Evolutionary conservation across 2,888 invertebrate genomes (phyloP), one percentile per base, ranked within the genome.

Genomic region (Piscicola geometra): DNA sequence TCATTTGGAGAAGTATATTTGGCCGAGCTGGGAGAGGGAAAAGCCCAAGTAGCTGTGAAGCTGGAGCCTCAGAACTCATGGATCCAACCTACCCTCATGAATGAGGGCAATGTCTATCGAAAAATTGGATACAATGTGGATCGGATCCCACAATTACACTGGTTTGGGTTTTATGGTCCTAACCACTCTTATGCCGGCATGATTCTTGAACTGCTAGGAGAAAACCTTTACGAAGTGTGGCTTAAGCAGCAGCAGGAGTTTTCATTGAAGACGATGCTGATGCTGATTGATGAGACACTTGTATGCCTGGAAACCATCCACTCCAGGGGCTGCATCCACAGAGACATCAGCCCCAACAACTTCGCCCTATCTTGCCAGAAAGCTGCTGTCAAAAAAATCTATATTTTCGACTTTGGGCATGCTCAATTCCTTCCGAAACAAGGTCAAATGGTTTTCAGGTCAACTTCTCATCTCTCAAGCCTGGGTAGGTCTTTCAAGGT

Each of bases 321-420:
- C 87, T 91, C 92, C 88, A 95, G 95, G 88, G 93, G 93, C 84
- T 96, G 96, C 88, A 96, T 97, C 86, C 96, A 97, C 88, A 91
- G 95, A 84, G 95, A 96, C 88, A 94, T 94, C 82, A 79, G 78
- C 77, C 86, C 87, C 25, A 86, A 86, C 80, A 86, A 86, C 80
- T 86, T 86, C 64, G 73, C 73, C 79, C 81, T 86, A 74, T 85
- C 86, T 85, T 70, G 75, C 21, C 2, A 50, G 18, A 35, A 25
- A 25, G 60, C 36, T 12, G 1, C n/a, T 9, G 32, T 35, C 25
- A 3, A 28, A 35, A 71, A 66, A 67, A 50, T 79, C 12, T 75
- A 75, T 35, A 72, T 86, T 64, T 86, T 86, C 76, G 86, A 86
- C 80, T 86, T 86, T 81, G 86, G 86, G 47, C 81, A 87, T 75